Evolutionary conservation across 2,113 vertebrate genomes (phyloP).

Genomic region (Hystrix brachyura): DNA sequence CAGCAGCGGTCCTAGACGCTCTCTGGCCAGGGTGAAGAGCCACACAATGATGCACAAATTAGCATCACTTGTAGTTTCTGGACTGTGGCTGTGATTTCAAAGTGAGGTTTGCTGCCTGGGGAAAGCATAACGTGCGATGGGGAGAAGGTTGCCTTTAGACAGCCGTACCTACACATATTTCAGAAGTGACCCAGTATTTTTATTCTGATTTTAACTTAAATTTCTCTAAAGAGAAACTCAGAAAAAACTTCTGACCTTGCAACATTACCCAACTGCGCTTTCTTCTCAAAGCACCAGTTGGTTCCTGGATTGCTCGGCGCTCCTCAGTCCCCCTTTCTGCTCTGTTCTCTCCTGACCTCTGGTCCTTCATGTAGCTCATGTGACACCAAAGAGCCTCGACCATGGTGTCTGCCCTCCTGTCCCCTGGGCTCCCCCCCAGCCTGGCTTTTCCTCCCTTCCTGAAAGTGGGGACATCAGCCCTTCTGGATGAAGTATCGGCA

Average conservation of each 20-base stretch:
- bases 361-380: not conserved
- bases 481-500: not conserved
- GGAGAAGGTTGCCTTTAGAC: not conserved
- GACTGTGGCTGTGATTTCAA: not conserved
- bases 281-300: not conserved
- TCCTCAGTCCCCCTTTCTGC: not conserved
- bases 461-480: not conserved
- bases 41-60: not conserved
- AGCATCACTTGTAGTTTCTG: not conserved
- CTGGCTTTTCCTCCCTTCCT: not conserved
- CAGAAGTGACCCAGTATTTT: not conserved
- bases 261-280: not conserved
- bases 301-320: not conserved
- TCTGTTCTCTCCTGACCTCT: not conserved
- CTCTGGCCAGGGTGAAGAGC: not conserved
- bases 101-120: not conserved
- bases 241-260: not conserved
- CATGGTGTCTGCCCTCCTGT: not conserved
- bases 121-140: not conserved
- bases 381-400: not conserved
- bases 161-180: not conserved
- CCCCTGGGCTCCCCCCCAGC: not conserved
- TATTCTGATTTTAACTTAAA: not conserved
- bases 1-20: not conserved
- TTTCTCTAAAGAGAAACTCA: not conserved